phyloP scores from a whole-genome alignment of 1,140 invertebrate genomes.

The Drosophila pectinifera region DNA sequence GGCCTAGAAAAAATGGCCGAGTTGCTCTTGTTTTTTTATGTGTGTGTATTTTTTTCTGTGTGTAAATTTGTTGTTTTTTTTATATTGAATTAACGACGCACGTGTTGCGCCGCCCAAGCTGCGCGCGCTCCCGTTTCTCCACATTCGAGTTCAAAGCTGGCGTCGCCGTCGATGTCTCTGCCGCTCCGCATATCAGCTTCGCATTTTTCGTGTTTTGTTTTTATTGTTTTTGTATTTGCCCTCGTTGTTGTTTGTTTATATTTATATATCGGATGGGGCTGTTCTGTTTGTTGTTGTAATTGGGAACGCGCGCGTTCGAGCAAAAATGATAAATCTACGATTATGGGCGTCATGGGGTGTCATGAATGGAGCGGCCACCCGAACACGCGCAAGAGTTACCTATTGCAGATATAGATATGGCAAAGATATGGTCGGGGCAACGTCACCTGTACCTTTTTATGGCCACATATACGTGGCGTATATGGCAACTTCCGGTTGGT shows the following conservation, averaged over 20 bases:
- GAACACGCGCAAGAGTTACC: constrained; percentile 45
- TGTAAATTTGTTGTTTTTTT: constrained; percentile 23
- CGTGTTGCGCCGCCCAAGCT: constrained; percentile 68
- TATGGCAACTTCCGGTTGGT: constrained; percentile 23
- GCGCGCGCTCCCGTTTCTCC: constrained; percentile 30
- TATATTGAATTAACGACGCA: constrained; percentile 76
- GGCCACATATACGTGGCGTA: constrained; percentile 6
- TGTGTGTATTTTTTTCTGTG: constrained; percentile 15
- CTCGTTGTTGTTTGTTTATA: constrained; percentile 65
- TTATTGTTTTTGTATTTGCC: constrained; percentile 6
- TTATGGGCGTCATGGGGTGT: constrained; percentile 69
- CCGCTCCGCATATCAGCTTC: constrained; percentile 46
- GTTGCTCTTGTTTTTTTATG: constrained; percentile 55
- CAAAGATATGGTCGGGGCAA: constrained; percentile 3
- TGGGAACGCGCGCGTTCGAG: constrained; percentile 59
- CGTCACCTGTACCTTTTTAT: constrained; percentile 10
- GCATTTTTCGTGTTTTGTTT: constrained; percentile 16
- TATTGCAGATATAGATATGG: constrained; percentile 38
- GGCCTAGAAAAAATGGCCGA: constrained; percentile 19
- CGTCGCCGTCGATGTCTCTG: constrained; percentile 25
- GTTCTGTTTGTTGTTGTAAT: constrained; percentile 56
- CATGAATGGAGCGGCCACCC: constrained; percentile 51
- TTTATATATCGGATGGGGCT: constrained; percentile 39
- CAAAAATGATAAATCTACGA: constrained; percentile 69
- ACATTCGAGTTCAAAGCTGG: constrained; percentile 33